Evolutionary conservation across 2,113 vertebrate species (phyloP).

Genomic region (Takifugu bimaculatus): DNA sequence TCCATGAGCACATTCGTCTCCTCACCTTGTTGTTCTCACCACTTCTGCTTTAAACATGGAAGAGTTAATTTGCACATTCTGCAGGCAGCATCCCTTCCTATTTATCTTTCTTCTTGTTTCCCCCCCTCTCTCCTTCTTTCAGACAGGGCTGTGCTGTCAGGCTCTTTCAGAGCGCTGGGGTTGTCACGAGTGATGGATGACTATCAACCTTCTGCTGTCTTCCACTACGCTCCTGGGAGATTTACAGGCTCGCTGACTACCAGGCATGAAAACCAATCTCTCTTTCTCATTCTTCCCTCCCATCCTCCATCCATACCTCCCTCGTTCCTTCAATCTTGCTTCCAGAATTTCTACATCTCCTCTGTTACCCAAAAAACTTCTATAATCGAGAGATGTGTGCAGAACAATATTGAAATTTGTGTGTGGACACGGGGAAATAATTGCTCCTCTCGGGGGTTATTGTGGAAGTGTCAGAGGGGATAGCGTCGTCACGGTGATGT

Average conservation of each 20-base stretch:
- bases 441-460: conserved; percentile 56
- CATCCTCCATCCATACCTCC: conserved; percentile 62
- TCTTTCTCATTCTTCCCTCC: conserved; percentile 68
- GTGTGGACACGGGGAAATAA: conserved; percentile 41
- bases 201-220: conserved; percentile 95
- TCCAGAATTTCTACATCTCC: conserved; percentile 60
- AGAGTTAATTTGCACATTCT: conserved; percentile 86
- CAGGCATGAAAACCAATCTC: conserved; percentile 84
- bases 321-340: conserved; percentile 61
- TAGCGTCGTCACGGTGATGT: conserved; percentile 42
- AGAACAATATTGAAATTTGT: conserved; percentile 62
- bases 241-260: conserved; percentile 82
- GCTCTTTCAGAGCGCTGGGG: conserved; percentile 86
- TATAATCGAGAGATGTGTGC: conserved; percentile 63
- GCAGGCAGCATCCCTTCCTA: conserved; percentile 80
- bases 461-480: conserved; percentile 54
- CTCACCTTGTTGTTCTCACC: conserved; percentile 34
- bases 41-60: conserved; percentile 78
- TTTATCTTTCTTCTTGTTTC: conserved; percentile 65
- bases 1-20: conserved; percentile 36
- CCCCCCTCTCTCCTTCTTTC: conserved; percentile 26
- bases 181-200: conserved; percentile 97
- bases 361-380: conserved; percentile 42
- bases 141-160: conserved; percentile 84
- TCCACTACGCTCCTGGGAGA: conserved; percentile 84